These are phyloP conservation scores for Telmatherina bonti DNA, from an alignment of 2,797 vertebrate species.

Conservation along the genomic window DNA sequence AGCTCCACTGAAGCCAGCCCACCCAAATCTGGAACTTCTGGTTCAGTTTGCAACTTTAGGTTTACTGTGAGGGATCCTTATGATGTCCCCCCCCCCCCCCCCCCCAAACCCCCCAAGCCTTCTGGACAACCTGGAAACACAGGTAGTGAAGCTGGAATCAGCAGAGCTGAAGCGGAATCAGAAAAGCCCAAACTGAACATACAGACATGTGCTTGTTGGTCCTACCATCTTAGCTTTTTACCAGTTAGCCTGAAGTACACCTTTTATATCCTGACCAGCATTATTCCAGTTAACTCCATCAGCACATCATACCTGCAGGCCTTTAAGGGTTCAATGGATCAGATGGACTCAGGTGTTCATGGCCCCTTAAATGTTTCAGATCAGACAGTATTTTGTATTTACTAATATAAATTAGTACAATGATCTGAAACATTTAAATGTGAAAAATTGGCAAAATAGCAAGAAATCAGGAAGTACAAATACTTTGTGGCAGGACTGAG, in stretches of 20 bases:
- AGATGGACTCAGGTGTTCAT: too few species aligned
- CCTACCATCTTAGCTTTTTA: constrained; percentile 10
- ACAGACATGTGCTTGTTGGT: constrained; percentile 21
- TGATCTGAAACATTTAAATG: too few species aligned
- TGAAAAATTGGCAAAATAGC: too few species aligned
- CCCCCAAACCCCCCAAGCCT: constrained; percentile 38
- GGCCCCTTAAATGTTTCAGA: too few species aligned
- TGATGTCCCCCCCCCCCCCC: constrained; percentile 64
- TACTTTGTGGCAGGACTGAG: too few species aligned
- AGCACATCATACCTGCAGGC: too few species aligned
- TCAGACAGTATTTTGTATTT: too few species aligned
- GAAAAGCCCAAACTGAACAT: constrained; percentile 18
- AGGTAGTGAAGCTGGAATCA: constrained; percentile 22
- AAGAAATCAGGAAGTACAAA: too few species aligned
- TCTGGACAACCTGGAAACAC: constrained; percentile 51
- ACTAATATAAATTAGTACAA: too few species aligned
- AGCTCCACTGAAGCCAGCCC: constrained; percentile 47
- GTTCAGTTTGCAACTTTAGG: constrained; percentile 47
- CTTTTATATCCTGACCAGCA: too few species aligned
- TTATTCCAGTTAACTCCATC: too few species aligned
- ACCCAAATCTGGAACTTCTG: constrained; percentile 56
- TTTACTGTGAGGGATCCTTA: constrained; percentile 53
- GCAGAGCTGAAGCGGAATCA: constrained; percentile 1
- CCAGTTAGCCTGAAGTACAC: constrained; percentile 12
- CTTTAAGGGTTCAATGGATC: too few species aligned